Evolutionary conservation across 1,140 invertebrate species (phyloP).

Genomic region (Hyposmocoma kahamanoa): DNA sequence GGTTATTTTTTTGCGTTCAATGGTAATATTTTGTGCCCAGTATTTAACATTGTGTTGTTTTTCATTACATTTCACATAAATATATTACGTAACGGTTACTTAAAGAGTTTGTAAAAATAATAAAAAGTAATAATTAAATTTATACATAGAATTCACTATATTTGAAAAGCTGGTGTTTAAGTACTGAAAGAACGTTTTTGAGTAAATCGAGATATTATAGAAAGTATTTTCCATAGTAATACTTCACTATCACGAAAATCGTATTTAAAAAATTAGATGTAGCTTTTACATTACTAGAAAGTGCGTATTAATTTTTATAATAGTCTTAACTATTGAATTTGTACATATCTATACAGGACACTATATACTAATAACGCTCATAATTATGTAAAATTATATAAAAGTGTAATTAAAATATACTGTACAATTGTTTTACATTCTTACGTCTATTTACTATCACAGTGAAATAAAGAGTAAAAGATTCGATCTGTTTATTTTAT

Average conservation of each 20-base stretch:
- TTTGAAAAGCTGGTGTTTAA: neutral
- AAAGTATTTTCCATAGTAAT: constrained; percentile 5
- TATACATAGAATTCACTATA: too few relatives aligned
- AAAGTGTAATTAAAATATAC: constrained; percentile 31
- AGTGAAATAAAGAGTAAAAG: constrained; percentile 54
- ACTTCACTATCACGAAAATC: neutral
- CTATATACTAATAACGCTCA: constrained; percentile 50
- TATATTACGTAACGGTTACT: too few relatives aligned
- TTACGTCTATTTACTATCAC: constrained; percentile 66
- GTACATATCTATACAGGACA: constrained; percentile 56
- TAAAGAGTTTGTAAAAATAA: too few relatives aligned
- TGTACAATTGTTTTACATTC: constrained; percentile 63
- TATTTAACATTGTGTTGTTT: too few relatives aligned
- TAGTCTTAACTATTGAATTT: constrained; percentile 16
- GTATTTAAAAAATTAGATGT: constrained; percentile 14
- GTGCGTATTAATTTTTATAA: neutral
- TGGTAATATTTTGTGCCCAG: too few relatives aligned
- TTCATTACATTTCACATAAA: too few relatives aligned
- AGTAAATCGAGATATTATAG: too few relatives aligned
- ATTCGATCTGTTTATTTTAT: constrained; percentile 21
- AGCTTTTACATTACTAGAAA: constrained; percentile 34
- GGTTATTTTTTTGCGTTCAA: too few relatives aligned
- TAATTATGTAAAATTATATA: constrained; percentile 47
- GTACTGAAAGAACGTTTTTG: neutral
- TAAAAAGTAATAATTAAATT: too few relatives aligned